Evolutionary conservation across 2,888 invertebrate genomes (phyloP).

Genomic region (Agriopis aurantiaria): DNA sequence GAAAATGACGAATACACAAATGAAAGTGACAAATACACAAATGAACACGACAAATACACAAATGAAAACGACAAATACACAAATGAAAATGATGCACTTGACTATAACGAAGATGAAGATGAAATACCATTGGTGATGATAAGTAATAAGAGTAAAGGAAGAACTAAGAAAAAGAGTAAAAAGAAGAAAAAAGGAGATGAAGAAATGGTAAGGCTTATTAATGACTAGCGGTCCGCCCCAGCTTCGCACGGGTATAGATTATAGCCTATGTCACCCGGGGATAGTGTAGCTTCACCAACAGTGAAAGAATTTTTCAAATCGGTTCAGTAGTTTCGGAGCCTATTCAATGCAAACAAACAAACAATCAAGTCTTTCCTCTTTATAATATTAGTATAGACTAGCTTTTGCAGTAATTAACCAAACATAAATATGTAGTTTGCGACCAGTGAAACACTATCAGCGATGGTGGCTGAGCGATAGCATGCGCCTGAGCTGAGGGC

Average conservation of each 20-base stretch:
- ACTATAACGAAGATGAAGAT: constrained; percentile 41
- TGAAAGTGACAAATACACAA: constrained; percentile 34
- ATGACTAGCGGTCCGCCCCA: neutral
- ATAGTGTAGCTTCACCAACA: no score
- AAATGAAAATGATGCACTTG: constrained; percentile 1
- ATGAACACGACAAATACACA: neutral
- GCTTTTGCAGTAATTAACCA: neutral
- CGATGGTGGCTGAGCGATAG: no score
- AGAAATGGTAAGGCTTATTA: constrained; percentile 17
- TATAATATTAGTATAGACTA: no score
- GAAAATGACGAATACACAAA: constrained; percentile 28
- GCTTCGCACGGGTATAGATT: no score
- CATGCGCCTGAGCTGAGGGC: no score
- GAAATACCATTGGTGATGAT: constrained; percentile 56
- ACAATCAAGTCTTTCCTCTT: no score
- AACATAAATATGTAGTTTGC: no score
- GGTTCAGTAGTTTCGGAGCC: no score
- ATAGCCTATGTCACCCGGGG: no score
- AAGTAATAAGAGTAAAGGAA: constrained; percentile 33
- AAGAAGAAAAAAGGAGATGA: constrained; percentile 22
- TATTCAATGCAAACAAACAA: no score
- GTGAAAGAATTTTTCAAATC: no score
- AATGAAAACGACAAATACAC: constrained; percentile 10
- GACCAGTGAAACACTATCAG: no score
- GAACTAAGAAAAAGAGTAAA: constrained; percentile 39